Percentiles rank a stretch among this genome's conserved stretches.
Conservation (phyloP, 1,140 invertebrate species). For the Drosophila subobscura region DNA sequence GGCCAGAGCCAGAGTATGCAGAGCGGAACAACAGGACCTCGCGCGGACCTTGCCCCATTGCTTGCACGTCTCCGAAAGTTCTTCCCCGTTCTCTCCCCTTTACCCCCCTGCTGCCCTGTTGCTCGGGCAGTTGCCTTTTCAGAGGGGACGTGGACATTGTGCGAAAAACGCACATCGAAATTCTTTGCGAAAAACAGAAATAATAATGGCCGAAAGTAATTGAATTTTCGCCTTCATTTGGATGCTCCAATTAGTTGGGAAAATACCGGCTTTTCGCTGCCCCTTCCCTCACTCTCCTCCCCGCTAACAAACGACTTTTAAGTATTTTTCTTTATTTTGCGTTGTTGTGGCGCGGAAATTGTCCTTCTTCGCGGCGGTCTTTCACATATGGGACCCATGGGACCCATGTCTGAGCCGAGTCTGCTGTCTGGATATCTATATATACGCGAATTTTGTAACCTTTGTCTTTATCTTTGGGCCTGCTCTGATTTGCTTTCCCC, state of each 20-base stretch:
- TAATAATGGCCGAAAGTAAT: constrained; percentile 69
- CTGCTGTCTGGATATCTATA: too few relatives aligned
- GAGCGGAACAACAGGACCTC: constrained; percentile 12
- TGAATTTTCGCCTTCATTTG: constrained; percentile 72
- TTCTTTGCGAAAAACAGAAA: constrained; percentile 8
- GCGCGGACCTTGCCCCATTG: constrained; percentile 49
- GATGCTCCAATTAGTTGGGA: constrained; percentile 59
- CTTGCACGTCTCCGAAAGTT: constrained; percentile 58
- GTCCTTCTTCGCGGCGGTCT: too few relatives aligned
- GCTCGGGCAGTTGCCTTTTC: constrained; percentile 42
- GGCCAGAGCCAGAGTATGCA: constrained; percentile 15
- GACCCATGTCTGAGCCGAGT: too few relatives aligned
- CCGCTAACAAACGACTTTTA: not conserved
- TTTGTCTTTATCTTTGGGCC: not conserved
- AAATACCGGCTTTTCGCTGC: constrained; percentile 22
- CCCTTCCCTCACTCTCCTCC: not conserved
- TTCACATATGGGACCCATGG: too few relatives aligned
- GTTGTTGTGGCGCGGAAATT: not conserved
- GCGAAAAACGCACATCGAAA: constrained; percentile 43
- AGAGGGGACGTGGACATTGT: constrained; percentile 19
- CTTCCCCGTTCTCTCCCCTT: constrained; percentile 18
- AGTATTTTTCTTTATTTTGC: constrained; percentile 22
- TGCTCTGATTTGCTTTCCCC: not conserved
- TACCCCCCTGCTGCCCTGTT: constrained; percentile 1
- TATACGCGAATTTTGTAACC: not conserved